Base-by-base conservation (phyloP, 2,888 invertebrate genomes). In the Andrena bucephala region DNA sequence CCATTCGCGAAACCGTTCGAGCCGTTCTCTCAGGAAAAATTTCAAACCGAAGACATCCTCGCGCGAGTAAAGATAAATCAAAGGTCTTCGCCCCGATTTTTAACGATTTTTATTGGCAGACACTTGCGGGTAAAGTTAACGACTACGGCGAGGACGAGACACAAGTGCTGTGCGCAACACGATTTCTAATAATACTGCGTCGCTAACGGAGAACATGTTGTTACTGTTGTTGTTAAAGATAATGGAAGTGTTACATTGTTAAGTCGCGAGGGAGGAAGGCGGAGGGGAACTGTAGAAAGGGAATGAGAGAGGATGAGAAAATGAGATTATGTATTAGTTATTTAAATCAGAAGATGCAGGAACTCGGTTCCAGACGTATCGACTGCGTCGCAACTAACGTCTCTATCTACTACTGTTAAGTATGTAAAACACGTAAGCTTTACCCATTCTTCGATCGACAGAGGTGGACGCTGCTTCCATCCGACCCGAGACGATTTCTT, bases 211-310 rank as follows among this genome's bases (percentile, higher is more conserved):
- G 83, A 88, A 87, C 82, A 91, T 85, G 89, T 92, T 92, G 92
- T 92, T 92, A 91, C 75, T 93, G 92, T 92, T 93, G 91, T 91
- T 93, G 92, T 92, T 93, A 91, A 91, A 90, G 90, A 89, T 92
- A 92, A 92, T 85, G 83, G 86, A 90, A 89, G 85, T 87, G 89
- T 90, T 91, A 87, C 81, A 85, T 89, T 91, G 89, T 92, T 92
- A 89, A 88, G 86, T 85, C 87, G 63, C 78, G 81, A 78, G 52
- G 75, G n/a, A 67, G 48, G 77, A 70, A 67, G 75, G 54, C 63
- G 48, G 77, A 69, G 65, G 76, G 54, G 68, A 77, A 69, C 27
- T 31, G 16, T 52, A 31, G 33, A 71, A 68, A 74, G 31, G 13
- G 29, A 31, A 1, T 7, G 20, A n/a, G 29, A 20, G 29, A 60